Base-by-base conservation (phyloP, 2,888 invertebrate species). In the Camponotus fellah region DNA sequence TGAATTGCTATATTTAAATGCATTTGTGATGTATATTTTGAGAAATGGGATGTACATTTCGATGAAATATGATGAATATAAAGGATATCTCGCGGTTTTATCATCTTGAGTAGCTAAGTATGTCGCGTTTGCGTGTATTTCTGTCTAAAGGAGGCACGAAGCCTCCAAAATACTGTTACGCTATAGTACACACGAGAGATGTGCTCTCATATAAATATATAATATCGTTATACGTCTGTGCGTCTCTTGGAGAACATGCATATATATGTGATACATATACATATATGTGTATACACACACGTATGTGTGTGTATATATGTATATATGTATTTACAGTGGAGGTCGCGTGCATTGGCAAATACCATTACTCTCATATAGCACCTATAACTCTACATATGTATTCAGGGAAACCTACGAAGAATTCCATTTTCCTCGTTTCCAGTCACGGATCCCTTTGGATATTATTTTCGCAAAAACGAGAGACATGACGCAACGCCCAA, bases 391-490 rank as follows among this genome's bases (percentile, higher is more conserved):
- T 8, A n/a, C 14, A 49, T 26, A 62, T 49, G n/a, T 62, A 60
- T 46, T 43, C 26, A 26, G 12, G 64, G 32, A 69, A 62, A 34
- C 68, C 60, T 56, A 77, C 43, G 74, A 74, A 66, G 82, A 88
- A 89, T 89, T 88, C 85, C 82, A 90, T 90, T 90, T 88, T 79
- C 85, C 68, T 74, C 58, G 76, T 53, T 17, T 34, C 58, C 32
- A 21, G 37, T 58, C 62, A 65, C 64, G 43, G 43, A 83, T 80
- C 56, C 60, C 40, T 68, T 49, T 68, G 40, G 81, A 79, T 84
- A 89, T 85, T 82, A 77, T 83, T 69, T 58, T 56, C 43, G 60
- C 81, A 62, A 86, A 85, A 86, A 75, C 21, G 64, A 65, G 14
- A 34, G 21, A 37, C 69, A 56, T n/a, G 21, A 43, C 40, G 26